These are phyloP conservation scores for Spea multiplicata DNA, from an alignment of 2,113 vertebrate genomes.

Conservation along the genomic window DNA sequence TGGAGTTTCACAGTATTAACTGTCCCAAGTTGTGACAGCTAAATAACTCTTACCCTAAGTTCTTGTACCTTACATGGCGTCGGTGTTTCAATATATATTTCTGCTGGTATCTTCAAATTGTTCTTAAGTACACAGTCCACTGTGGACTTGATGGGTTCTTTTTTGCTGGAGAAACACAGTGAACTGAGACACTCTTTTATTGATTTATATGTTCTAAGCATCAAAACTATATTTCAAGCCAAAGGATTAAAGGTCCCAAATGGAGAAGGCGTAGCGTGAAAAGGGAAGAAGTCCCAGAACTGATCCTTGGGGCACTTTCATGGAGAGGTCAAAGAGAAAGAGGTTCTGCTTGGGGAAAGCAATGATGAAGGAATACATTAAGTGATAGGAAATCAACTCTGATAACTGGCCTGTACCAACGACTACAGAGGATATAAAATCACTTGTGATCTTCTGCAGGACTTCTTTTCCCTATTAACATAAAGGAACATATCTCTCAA, in stretches of 20 bases:
- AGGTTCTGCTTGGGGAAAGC: background rate
- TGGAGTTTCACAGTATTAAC: too few relatives aligned
- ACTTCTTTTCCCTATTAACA: too few relatives aligned
- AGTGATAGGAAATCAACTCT: background rate
- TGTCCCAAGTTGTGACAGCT: too few relatives aligned
- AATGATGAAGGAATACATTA: background rate
- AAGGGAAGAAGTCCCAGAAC: constrained; percentile 4
- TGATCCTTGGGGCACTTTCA: background rate
- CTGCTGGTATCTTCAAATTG: background rate
- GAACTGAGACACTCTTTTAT: background rate
- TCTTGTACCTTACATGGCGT: too few relatives aligned
- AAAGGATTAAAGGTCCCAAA: constrained; percentile 1
- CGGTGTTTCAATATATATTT: background rate
- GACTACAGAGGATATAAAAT: too few relatives aligned
- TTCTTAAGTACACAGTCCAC: background rate
- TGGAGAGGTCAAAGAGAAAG: background rate
- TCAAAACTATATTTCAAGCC: background rate
- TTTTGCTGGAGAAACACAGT: background rate
- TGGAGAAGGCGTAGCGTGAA: constrained; percentile 1
- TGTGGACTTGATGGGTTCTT: background rate
- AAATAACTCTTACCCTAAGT: too few relatives aligned
- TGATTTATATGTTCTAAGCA: background rate
- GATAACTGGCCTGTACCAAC: too few relatives aligned
- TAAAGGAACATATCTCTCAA: too few relatives aligned
- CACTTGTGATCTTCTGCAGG: too few relatives aligned